Evolutionary conservation across 2,888 invertebrate species (phyloP).

Genomic region (Ormyrus nitidulus): DNA sequence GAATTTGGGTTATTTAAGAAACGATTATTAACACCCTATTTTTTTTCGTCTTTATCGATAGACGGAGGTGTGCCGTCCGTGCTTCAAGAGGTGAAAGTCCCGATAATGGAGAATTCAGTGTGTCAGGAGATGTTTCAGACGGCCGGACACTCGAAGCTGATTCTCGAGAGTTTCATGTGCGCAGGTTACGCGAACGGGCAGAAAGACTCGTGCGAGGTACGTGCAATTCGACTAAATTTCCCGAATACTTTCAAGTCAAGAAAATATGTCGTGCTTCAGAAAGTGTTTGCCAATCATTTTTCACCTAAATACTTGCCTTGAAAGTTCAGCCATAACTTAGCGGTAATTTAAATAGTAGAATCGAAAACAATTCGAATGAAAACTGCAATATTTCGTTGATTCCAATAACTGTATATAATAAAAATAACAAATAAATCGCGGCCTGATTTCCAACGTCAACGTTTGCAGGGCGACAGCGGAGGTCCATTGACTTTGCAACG

Average conservation of each 20-base stretch:
- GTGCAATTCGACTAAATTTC: slow-evolving; percentile 3
- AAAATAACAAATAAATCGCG: no score
- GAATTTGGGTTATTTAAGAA: no score
- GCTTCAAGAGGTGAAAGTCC: slow-evolving; percentile 93
- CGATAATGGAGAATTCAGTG: slow-evolving; percentile 92
- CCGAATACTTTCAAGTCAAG: background rate
- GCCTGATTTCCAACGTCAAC: no score
- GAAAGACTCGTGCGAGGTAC: slow-evolving; percentile 94
- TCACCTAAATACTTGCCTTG: no score
- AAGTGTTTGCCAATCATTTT: no score
- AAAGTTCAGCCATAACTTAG: no score
- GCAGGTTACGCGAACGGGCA: slow-evolving; percentile 95
- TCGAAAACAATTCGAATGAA: no score
- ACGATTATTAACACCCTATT: no score
- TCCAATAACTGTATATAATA: no score
- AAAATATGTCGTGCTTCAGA: no score
- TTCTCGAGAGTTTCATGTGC: slow-evolving; percentile 91
- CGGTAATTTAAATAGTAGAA: no score
- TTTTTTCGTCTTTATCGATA: slow-evolving; percentile 59
- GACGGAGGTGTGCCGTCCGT: slow-evolving; percentile 92
- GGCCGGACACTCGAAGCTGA: slow-evolving; percentile 91
- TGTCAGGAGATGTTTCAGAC: slow-evolving; percentile 96
- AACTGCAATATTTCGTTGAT: no score
- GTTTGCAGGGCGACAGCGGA: slow-evolving; percentile 90
- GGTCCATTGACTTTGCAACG: slow-evolving; percentile 91